Evolutionary conservation across 2,888 invertebrate species (phyloP), one percentile per base, ranked within the genome.

Genomic region (Drosophila sordidula): DNA sequence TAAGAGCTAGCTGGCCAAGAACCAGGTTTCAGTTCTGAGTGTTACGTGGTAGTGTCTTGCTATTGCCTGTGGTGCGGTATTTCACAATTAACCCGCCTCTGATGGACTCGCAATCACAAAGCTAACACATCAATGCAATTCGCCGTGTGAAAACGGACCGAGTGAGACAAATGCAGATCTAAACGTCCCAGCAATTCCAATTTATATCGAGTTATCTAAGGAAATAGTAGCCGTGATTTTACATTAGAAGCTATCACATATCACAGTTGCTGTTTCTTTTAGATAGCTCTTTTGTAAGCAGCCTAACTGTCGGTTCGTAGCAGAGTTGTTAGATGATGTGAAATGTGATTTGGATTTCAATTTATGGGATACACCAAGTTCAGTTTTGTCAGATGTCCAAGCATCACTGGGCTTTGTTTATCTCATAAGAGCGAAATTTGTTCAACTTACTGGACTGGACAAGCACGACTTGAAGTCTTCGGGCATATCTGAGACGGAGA

Each of bases 401-500:
- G 70, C 92, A 92, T 92, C 92, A 92, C 92, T 92, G 92, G 92
- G 92, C 92, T 92, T 91, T 91, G 92, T 92, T 92, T 92, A 91
- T 92, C 91, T 89, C 90, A 92, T 91, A 90, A 90, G 80, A 84
- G 47, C 61, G 71, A 77, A 87, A 83, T 75, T 44, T 46, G 22
- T 66, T 8, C 29, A 66, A 97, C 93, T 93, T 93, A 98, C 98
- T 94, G 98, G 98, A 89, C 95, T 98, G 12, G 94, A 94, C 11
- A 99, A 94, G 83, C 98, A 99, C 0, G 94, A 93, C 14, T 93
- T 92, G 92, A 99, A 99, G 92, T 99, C 99, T 11, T 93, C 93
- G 91, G 98, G 97, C 97, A 99, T 98, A 44, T 96, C 95, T 0
- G 95, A 93, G 0, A 99, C 97, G 0, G 98, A 95, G 4, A 99